phyloP scores from a whole-genome alignment of 2,888 invertebrate species.

The Drepanosiphum platanoidis region DNA sequence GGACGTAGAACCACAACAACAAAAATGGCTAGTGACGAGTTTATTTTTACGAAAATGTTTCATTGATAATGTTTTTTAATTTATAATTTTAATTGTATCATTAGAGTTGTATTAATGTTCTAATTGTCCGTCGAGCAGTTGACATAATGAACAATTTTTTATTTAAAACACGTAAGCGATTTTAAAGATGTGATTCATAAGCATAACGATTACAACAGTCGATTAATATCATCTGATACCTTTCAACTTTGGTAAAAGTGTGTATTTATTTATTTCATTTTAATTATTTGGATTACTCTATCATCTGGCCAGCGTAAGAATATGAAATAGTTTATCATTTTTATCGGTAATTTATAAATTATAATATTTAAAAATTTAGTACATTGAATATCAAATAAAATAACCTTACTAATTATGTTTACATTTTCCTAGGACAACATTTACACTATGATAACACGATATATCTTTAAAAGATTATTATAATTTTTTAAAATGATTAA shows the following conservation, averaged over 20 bases:
- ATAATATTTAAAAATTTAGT: not conserved
- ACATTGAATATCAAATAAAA: not conserved
- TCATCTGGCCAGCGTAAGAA: not conserved
- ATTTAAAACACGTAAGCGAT: slow-evolving; percentile 2
- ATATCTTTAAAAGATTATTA: slow-evolving; percentile 30
- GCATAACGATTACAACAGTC: slow-evolving; percentile 15
- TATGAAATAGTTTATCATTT: not conserved
- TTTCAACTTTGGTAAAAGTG: slow-evolving; percentile 41
- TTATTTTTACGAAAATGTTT: not conserved
- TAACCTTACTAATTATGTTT: slow-evolving; percentile 49
- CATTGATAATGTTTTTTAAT: not conserved
- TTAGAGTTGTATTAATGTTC: slow-evolving; percentile 14
- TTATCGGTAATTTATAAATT: not conserved
- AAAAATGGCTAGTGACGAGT: slow-evolving; percentile 45
- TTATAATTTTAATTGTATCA: slow-evolving; percentile 6
- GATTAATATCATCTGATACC: slow-evolving; percentile 49
- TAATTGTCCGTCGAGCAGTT: not conserved
- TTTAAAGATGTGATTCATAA: slow-evolving; percentile 26
- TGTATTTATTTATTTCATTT: slow-evolving; percentile 40
- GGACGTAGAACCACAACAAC: slow-evolving; percentile 40
- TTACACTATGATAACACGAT: slow-evolving; percentile 43
- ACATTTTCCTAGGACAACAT: slow-evolving; percentile 27
- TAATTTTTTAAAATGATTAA: slow-evolving; percentile 6
- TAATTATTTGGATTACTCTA: not conserved
- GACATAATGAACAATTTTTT: not conserved